Percentiles rank a stretch among this genome's conserved stretches.
Conservation (phyloP, 2,888 invertebrate genomes). For the Athalia circularis region DNA sequence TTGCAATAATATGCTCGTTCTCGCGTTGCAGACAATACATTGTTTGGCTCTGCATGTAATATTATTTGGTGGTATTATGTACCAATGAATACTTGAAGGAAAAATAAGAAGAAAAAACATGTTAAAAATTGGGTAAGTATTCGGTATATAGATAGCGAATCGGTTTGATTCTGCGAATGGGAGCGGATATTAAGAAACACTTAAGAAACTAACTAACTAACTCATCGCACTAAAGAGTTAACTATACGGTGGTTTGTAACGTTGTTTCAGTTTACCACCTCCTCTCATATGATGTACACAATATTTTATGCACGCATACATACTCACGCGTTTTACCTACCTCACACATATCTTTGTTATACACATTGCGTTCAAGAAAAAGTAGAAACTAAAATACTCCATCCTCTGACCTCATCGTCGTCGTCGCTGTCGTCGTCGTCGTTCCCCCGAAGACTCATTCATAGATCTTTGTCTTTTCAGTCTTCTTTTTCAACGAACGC, state of each 20-base stretch:
- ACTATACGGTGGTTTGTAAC: not conserved
- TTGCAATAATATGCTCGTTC: too few species aligned
- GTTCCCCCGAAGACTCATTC: slow-evolving; percentile 21
- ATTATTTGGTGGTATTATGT: not conserved
- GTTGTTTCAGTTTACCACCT: not conserved
- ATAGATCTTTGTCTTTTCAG: slow-evolving; percentile 33
- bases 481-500: not conserved
- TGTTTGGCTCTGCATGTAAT: not conserved
- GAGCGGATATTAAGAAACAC: slow-evolving; percentile 71
- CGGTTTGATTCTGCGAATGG: slow-evolving; percentile 69
- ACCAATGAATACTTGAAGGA: not conserved
- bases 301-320: not conserved
- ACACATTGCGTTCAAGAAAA: not conserved
- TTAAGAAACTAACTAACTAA: slow-evolving; percentile 47
- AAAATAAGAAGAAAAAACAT: too few species aligned
- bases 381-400: slow-evolving; percentile 40
- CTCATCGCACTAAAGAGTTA: not conserved
- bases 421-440: not conserved
- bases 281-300: not conserved
- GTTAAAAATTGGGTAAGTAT: slow-evolving; percentile 37
- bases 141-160: slow-evolving; percentile 52
- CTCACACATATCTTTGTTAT: not conserved
- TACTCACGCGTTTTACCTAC: not conserved
- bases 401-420: slow-evolving; percentile 36
- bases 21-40: too few species aligned